Percentiles rank a stretch among this genome's conserved stretches.
phyloP scores from a whole-genome alignment of 2,797 vertebrate species.

The Pseudomugil gertrudae region DNA sequence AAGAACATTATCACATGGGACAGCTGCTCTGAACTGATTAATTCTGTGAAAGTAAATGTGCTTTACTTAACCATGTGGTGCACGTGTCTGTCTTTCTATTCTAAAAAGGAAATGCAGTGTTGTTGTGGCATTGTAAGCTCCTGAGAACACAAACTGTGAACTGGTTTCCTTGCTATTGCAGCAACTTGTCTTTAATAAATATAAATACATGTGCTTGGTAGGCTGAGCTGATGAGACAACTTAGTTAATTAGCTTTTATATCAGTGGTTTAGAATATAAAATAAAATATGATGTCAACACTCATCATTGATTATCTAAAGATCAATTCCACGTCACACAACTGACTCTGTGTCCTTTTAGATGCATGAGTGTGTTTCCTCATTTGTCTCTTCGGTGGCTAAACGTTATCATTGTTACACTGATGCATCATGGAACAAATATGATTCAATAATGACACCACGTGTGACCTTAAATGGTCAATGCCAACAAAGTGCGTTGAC shows the following conservation, averaged over 20 bases:
- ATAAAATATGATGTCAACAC: too few species aligned
- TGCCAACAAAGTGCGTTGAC: neutral
- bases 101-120: slow-evolving; percentile 31
- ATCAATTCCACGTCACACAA: slow-evolving; percentile 23
- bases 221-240: slow-evolving; percentile 60
- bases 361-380: slow-evolving; percentile 28
- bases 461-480: slow-evolving; percentile 30
- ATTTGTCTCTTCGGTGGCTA: slow-evolving; percentile 13
- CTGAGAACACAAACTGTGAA: slow-evolving; percentile 51
- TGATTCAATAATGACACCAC: slow-evolving; percentile 3
- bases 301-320: slow-evolving; percentile 23
- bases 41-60: neutral
- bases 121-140: slow-evolving; percentile 22
- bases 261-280: slow-evolving; percentile 34
- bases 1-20: neutral
- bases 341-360: neutral
- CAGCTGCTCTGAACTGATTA: neutral
- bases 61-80: neutral
- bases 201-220: slow-evolving; percentile 63
- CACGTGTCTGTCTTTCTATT: neutral
- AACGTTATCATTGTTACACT: slow-evolving; percentile 14
- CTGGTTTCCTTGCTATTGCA: slow-evolving; percentile 36
- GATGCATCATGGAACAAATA: slow-evolving; percentile 24
- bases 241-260: too few species aligned
- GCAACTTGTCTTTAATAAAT: slow-evolving; percentile 29